A percentile compares a stretch with the other conserved stretches of the same genome.
Conservation (phyloP, 2,113 vertebrate genomes). For the Brevimyrus niger region DNA sequence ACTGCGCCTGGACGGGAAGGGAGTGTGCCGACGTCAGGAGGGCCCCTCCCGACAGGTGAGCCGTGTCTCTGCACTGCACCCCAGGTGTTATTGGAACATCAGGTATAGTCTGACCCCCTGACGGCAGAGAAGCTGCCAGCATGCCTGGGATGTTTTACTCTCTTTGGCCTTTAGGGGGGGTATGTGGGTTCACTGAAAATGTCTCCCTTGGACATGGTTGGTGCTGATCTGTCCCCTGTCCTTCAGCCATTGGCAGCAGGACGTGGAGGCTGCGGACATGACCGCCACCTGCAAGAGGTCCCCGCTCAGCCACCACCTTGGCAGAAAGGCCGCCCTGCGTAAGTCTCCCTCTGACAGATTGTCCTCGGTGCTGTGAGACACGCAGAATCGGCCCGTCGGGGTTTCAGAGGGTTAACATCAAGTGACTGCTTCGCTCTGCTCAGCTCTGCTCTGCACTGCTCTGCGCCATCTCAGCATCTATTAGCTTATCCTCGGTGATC, state of each 20-base stretch:
- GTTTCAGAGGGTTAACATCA: neutral
- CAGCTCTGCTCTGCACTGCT: neutral
- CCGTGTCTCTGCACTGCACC: neutral
- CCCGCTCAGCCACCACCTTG: constrained; percentile 29
- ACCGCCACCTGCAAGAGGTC: constrained; percentile 50
- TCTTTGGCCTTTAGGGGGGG: neutral
- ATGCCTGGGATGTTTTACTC: neutral
- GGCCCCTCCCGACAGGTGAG: constrained; percentile 49
- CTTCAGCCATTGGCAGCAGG: constrained; percentile 73
- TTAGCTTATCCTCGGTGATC: neutral
- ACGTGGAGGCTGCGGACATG: constrained; percentile 69
- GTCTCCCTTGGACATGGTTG: neutral
- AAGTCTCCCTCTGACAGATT: constrained; percentile 35
- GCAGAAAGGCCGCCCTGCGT: constrained; percentile 50
- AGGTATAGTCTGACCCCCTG: too few species aligned
- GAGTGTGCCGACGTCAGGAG: constrained; percentile 58
- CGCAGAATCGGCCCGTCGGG: neutral
- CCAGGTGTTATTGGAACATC: neutral
- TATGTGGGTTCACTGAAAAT: neutral
- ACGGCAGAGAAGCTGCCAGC: neutral
- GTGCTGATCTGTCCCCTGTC: constrained; percentile 22
- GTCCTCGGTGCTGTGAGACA: neutral
- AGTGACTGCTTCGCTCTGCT: neutral
- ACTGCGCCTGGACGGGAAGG: constrained; percentile 77
- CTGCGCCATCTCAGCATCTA: neutral